These are phyloP conservation scores for Microcebus tavaratra DNA, from an alignment of 2,113 vertebrate species.

Conservation along the genomic window DNA sequence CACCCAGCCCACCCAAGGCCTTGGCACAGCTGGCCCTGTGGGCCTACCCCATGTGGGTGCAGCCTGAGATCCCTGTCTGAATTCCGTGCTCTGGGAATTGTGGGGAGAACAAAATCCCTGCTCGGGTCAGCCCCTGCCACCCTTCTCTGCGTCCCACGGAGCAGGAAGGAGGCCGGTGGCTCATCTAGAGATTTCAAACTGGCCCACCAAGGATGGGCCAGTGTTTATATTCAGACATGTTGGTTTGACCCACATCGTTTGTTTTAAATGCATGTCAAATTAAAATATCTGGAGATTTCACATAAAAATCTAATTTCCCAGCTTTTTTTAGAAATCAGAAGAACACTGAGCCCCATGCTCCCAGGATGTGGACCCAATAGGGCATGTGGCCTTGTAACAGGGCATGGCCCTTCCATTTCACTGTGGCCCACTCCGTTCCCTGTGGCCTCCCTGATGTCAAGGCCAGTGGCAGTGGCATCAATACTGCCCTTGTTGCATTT, in stretches of 20 bases:
- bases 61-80: neutral
- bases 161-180: neutral
- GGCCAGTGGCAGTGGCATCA: fast-evolving
- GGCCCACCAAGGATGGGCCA: too few relatives aligned
- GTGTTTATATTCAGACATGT: neutral
- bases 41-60: neutral
- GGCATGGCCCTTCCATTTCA: fast-evolving
- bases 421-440: fast-evolving
- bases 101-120: neutral
- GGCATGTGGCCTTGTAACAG: neutral
- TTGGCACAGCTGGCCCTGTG: neutral
- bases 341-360: neutral
- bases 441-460: neutral
- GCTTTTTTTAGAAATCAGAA: conserved; percentile 10
- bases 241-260: neutral
- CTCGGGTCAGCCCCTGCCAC: fast-evolving
- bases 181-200: fast-evolving
- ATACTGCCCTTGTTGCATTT: fast-evolving
- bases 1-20: neutral
- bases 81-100: neutral
- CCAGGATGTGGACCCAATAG: neutral
- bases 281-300: neutral
- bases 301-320: neutral
- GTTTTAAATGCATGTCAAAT: neutral
- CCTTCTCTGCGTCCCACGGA: neutral